Base-by-base conservation (phyloP, 1,140 invertebrate species). In the Scaptomyza pallida region DNA sequence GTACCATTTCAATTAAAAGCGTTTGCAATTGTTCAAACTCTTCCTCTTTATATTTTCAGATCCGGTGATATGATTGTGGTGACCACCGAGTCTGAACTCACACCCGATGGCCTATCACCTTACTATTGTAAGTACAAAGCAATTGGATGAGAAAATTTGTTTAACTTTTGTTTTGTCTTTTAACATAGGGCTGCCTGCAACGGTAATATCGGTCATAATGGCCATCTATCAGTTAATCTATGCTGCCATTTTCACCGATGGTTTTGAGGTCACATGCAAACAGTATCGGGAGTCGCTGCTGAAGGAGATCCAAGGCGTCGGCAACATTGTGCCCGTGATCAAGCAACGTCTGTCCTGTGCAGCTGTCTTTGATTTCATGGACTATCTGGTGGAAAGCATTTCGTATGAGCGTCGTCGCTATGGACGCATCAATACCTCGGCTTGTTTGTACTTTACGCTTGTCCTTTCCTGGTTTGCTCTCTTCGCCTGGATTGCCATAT, bases 351-450 rank as follows among this genome's bases (percentile, higher is more conserved):
- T 96, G 0, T 91, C 92, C 1, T 96, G 95, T 78, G 93, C 93
- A 30, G 93, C 95, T 0, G 93, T 95, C 43, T 94, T 94, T 41
- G 95, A 96, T 90, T 95, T 94, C 74, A 94, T 96, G 94, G 95
- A 96, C 81, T 96, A 95, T 72, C 76, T 95, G 37, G 93, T 95
- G 41, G 93, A 95, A 59, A 91, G 75, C 45, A 78, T 92, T 0
- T 92, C 92, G 5, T 92, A 92, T 16, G 93, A 94, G 61, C 93
- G 93, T 70, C 91, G 93, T 19, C 92, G 93, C 4, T 92, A 92
- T 3, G 94, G 94, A 41, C 92, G 92, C 64, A 95, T 95, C 2
- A 94, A 95, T 73, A 95, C 94, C 0, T 93, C 93, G 1, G 69
- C 93, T 1, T 92, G 94, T 8, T 88, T 95, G 19, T 94, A 94